phyloP scores from a whole-genome alignment of 2,113 vertebrate species.

The pig (Sus scrofa) region T2T-Sscrofa CM000812.6:227801501-227802000 shows the following conservation, averaged over 20 bases:
- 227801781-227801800: conserved; percentile 90
- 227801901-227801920: conserved; percentile 63
- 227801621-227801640: not conserved
- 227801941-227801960: conserved; percentile 48
- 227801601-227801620: not conserved
- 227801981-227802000: conserved; percentile 53
- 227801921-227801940: conserved; percentile 56
- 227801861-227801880: conserved; percentile 74
- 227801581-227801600: not conserved
- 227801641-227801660: not conserved
- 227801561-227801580: conserved; percentile 4
- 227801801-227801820: conserved; percentile 92
- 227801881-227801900: conserved; percentile 25
- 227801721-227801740: conserved; percentile 70
- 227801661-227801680: not conserved
- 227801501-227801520: not conserved
- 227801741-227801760: conserved; percentile 93
- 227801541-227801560: not conserved
- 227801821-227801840: conserved; percentile 91
- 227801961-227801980: conserved; percentile 73
- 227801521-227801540: not conserved
- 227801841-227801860: conserved; percentile 89
- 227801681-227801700: not conserved
- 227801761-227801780: conserved; percentile 86
- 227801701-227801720: not conserved